Percentiles rank a stretch among this genome's conserved stretches.
phyloP scores from a whole-genome alignment of 2,113 vertebrate species.

The Calonectris borealis region DNA sequence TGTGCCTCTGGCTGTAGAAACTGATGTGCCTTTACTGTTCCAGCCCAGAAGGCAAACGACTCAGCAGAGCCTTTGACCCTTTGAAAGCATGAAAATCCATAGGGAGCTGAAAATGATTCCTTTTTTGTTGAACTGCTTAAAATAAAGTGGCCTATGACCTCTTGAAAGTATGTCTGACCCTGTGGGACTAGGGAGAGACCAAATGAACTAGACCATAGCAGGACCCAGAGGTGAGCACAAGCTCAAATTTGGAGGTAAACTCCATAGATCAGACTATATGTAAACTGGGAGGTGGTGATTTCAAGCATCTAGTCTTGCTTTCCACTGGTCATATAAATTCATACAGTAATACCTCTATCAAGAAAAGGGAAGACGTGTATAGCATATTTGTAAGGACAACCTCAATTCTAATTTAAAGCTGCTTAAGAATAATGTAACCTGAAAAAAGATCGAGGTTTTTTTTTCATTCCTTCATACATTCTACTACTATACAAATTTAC shows the following conservation, averaged over 20 bases:
- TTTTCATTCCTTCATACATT: background rate
- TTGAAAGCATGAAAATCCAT: constrained; percentile 33
- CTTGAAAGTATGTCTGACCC: constrained; percentile 29
- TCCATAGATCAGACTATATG: background rate
- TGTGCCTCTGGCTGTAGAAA: background rate
- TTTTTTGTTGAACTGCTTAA: constrained; percentile 24
- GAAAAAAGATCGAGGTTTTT: background rate
- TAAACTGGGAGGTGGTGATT: background rate
- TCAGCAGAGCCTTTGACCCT: constrained; percentile 40
- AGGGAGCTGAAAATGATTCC: constrained; percentile 17
- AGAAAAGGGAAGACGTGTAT: background rate
- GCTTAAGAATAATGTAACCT: background rate
- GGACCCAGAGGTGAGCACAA: background rate
- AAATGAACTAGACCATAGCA: background rate
- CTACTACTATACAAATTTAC: background rate
- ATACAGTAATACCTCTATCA: background rate
- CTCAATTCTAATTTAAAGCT: background rate
- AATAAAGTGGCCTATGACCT: constrained; percentile 33
- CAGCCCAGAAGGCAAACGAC: constrained; percentile 6
- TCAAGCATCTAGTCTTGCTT: background rate
- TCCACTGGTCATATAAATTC: background rate
- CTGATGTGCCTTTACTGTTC: background rate
- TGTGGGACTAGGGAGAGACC: constrained; percentile 9
- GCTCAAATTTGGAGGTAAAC: background rate
- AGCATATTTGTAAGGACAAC: background rate